Evolutionary conservation across 1,140 invertebrate species (phyloP).

Genomic region (Apolygus lucorum): DNA sequence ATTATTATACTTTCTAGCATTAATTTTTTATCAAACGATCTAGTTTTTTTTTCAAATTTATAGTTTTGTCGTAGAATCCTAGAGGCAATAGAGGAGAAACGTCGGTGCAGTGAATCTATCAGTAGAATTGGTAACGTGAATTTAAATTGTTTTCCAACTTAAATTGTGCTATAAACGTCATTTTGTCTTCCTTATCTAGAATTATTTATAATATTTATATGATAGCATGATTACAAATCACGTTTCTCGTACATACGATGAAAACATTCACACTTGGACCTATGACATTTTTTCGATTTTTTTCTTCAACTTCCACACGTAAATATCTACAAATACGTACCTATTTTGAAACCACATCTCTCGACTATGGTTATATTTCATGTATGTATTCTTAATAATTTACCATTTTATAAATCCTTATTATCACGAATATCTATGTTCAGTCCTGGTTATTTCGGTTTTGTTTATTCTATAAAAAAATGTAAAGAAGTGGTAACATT

Average conservation of each 20-base stretch:
- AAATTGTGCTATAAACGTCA: conserved; percentile 26
- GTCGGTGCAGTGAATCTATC: conserved; percentile 25
- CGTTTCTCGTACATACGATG: not conserved
- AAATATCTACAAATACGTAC: conserved; percentile 20
- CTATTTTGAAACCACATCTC: no score
- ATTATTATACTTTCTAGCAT: no score
- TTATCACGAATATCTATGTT: conserved; percentile 29
- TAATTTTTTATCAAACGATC: no score
- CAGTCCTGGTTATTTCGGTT: conserved; percentile 26
- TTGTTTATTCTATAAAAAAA: conserved; percentile 14
- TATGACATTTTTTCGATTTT: conserved; percentile 12
- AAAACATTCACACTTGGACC: conserved; percentile 21
- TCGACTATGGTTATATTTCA: no score
- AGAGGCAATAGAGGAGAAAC: conserved; percentile 20
- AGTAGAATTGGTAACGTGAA: not conserved
- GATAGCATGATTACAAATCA: not conserved
- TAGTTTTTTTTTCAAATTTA: no score
- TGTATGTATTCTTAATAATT: conserved; percentile 18
- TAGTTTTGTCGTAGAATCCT: not conserved
- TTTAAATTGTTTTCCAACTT: conserved; percentile 17
- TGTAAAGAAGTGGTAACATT: not conserved
- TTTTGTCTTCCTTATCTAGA: not conserved
- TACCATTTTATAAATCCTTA: no score
- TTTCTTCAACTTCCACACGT: not conserved
- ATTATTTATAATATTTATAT: not conserved